A percentile compares a stretch with the other conserved stretches of the same genome.
phyloP scores from a whole-genome alignment of 2,888 invertebrate species.

The Pasiphila rectangulata region DNA sequence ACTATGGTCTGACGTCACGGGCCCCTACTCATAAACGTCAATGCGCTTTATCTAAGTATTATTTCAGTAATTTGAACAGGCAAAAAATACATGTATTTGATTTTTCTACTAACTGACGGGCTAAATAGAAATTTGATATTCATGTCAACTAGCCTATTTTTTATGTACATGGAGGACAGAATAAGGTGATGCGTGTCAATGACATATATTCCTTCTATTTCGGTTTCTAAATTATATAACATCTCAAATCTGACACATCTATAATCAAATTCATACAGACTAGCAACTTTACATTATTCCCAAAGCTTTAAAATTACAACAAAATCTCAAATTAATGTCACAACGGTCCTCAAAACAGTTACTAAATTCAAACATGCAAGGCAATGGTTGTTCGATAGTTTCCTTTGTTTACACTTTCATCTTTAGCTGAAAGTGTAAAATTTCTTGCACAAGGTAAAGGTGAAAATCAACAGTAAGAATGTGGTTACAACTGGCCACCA shows the following conservation, averaged over 20 bases:
- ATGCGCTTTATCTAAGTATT: too few relatives aligned
- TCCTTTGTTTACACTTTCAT: background rate
- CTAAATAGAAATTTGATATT: too few relatives aligned
- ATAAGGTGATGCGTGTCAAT: background rate
- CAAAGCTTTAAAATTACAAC: slow-evolving; percentile 46
- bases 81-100: too few relatives aligned
- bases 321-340: slow-evolving; percentile 66
- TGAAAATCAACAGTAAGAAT: background rate
- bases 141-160: too few relatives aligned
- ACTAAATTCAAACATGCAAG: slow-evolving; percentile 41
- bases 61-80: too few relatives aligned
- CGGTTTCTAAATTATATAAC: slow-evolving; percentile 25
- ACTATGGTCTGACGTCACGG: too few relatives aligned
- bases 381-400: slow-evolving; percentile 11
- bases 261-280: slow-evolving; percentile 46
- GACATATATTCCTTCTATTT: background rate
- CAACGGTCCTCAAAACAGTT: slow-evolving; percentile 64
- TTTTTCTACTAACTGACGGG: too few relatives aligned
- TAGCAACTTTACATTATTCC: slow-evolving; percentile 52
- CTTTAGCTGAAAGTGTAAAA: background rate
- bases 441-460: background rate
- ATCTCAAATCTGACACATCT: slow-evolving; percentile 30
- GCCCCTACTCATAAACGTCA: too few relatives aligned
- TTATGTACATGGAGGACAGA: background rate
- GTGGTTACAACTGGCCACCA: background rate